Percentiles rank a stretch among this genome's conserved stretches.
Evolutionary conservation across 2,888 invertebrate species (phyloP).

Genomic region (Parnassius orleans): DNA sequence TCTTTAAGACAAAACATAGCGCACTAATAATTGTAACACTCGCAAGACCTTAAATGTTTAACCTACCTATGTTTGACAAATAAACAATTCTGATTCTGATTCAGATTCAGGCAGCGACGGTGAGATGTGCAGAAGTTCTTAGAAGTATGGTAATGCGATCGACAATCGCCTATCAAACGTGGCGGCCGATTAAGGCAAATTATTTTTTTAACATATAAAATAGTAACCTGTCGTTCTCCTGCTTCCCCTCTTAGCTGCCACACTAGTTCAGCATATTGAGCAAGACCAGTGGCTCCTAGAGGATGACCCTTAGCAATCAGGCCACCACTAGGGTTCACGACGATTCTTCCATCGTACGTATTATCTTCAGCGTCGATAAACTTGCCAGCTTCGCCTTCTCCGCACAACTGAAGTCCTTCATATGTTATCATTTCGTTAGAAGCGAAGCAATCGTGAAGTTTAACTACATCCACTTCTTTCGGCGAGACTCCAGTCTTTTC

Average conservation of each 20-base stretch:
- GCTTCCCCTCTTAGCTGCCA: slow-evolving; percentile 92
- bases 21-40: too few relatives aligned
- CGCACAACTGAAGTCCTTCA: slow-evolving; percentile 96
- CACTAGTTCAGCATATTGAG: slow-evolving; percentile 93
- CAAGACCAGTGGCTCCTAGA: slow-evolving; percentile 95
- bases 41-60: too few relatives aligned
- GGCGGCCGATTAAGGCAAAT: not conserved
- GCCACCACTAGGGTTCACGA: slow-evolving; percentile 98
- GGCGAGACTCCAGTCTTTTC: slow-evolving; percentile 87
- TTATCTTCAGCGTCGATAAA: slow-evolving; percentile 97
- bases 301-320: slow-evolving; percentile 99
- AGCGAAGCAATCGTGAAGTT: slow-evolving; percentile 99
- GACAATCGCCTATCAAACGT: too few relatives aligned
- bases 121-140: too few relatives aligned
- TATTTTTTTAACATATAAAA: slow-evolving; percentile 31
- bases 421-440: slow-evolving; percentile 98
- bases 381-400: slow-evolving; percentile 93
- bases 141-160: too few relatives aligned
- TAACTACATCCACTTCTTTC: slow-evolving; percentile 94
- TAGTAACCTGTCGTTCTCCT: slow-evolving; percentile 87
- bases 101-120: too few relatives aligned
- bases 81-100: too few relatives aligned
- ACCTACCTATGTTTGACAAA: too few relatives aligned
- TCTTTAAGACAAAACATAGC: too few relatives aligned
- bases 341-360: slow-evolving; percentile 97